phyloP scores from a whole-genome alignment of 2,888 invertebrate species.

The Andrena praecox region DNA sequence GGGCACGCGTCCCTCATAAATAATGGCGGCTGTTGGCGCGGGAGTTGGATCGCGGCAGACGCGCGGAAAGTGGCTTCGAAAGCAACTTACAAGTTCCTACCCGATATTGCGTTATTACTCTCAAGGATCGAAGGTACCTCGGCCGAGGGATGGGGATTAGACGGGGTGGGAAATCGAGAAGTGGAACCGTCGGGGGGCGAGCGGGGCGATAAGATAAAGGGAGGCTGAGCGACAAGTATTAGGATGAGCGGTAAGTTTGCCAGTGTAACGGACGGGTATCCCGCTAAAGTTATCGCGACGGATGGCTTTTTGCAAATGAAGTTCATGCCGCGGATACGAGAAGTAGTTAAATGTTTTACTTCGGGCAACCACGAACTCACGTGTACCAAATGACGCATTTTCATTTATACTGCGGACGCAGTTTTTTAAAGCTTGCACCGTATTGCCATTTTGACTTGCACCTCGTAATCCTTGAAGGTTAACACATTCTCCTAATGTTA shows the following conservation, averaged over 20 bases:
- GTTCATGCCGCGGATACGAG: not conserved
- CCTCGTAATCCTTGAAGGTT: too few species aligned
- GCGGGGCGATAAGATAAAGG: conserved; percentile 1
- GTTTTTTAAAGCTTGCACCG: too few species aligned
- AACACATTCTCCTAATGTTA: too few species aligned
- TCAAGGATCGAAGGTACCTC: conserved; percentile 43
- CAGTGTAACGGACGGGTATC: not conserved
- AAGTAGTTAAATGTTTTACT: too few species aligned
- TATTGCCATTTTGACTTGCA: too few species aligned
- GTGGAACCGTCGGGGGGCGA: not conserved
- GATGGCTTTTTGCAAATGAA: not conserved
- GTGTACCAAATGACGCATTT: too few species aligned
- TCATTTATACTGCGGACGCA: too few species aligned
- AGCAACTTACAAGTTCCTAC: conserved; percentile 77
- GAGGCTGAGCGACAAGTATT: not conserved
- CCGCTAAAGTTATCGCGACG: not conserved
- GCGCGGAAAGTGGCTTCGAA: conserved; percentile 77
- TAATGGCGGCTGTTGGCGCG: conserved; percentile 74
- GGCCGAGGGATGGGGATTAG: conserved; percentile 21
- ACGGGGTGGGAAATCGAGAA: not conserved
- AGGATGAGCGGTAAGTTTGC: not conserved
- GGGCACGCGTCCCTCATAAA: conserved; percentile 80
- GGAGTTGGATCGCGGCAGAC: conserved; percentile 56
- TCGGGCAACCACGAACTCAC: too few species aligned
- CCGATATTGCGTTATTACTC: conserved; percentile 81